Evolutionary conservation across 2,888 invertebrate genomes (phyloP), one percentile per base, ranked within the genome.

Genomic region (Danaus chrysippus): DNA sequence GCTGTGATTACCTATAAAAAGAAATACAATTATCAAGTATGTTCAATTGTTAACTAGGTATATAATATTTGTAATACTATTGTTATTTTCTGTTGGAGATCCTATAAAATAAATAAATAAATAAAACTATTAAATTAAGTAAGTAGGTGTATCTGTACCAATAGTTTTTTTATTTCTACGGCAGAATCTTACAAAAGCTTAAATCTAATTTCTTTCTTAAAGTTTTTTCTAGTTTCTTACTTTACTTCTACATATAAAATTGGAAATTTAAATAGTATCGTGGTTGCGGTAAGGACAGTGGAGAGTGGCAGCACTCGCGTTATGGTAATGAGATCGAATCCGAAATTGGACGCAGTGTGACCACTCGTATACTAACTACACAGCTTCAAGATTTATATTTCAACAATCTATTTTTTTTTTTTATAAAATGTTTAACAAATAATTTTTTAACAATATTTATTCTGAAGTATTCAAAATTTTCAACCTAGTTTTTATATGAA

Each of bases 291-390:
- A 61, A 67, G 79, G 72, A 65, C 78, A 76, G 74, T 75, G 76
- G 76, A 75, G 70, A 69, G 71, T 68, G 66, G 64, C 76, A 69
- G 78, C 86, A 82, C 84, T 85, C 78, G 81, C 82, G 78, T 78
- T 87, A 88, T 89, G 88, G 79, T 87, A 89, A 89, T 89, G 81
- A 79, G 84, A 84, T 87, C 79, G 84, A 81, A 83, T 83, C 80
- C 83, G 75, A 86, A 87, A 88, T 88, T 86, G 88, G 86, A 84
- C 78, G 82, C 83, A 71, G 75, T 76, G 75, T 78, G 70, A 70
- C 75, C 73, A 73, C 75, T 75, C 73, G 68, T 67, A 76, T 78
- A 78, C 71, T 73, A 71, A 78, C 71, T 73, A 71, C 74, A 72
- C 76, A 63, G 73, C 74, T 70, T 59, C 46, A 43, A 23, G 19